Evolutionary conservation across 2,113 vertebrate genomes (phyloP), one percentile per base, ranked within the genome.

Genomic region (Synodontis membranacea): DNA sequence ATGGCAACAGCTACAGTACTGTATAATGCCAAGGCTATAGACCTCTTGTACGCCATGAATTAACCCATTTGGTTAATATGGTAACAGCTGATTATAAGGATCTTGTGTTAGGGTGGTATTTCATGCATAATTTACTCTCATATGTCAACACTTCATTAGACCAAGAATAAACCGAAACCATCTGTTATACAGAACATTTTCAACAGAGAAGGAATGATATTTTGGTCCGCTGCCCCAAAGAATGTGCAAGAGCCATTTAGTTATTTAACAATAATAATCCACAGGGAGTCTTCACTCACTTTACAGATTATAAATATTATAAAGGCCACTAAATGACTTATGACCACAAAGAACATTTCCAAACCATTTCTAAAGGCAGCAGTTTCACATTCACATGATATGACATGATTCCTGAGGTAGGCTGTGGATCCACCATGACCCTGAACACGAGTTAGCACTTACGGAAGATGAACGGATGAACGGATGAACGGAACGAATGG

Each of bases 171-270:
- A 93, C 85, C 92, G 92, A 88, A 93, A 93, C 92, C 93, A 93
- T 93, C 92, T 94, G 92, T 91, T 91, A 88, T 0, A 80, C 89
- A 89, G 91, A 93, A 92, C 89, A 89, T 92, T 88, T 90, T 89
- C 81, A 88, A 90, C 54, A 84, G 83, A 60, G 31, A 80, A 12
- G 9, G 44, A 54, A 58, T 15, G 91, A 90, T 91, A 86, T 91
- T 87, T 86, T 86, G 54, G 89, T 82, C 81, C 88, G 90, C 88
- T 91, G 89, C 90, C 90, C 84, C 82, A 75, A 83, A 91, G 88
- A 83, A 84, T 64, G 88, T 86, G 89, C 86, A 90, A 86, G 89
- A 91, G 88, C 90, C 89, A 56, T 60, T 89, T 84, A 86, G 86
- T 91, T 70, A 54, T 85, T 75, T 58, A 78, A 54, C 72, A 78